Conservation (phyloP, 2,113 vertebrate species). For the Tragelaphus buxtoni region DNA sequence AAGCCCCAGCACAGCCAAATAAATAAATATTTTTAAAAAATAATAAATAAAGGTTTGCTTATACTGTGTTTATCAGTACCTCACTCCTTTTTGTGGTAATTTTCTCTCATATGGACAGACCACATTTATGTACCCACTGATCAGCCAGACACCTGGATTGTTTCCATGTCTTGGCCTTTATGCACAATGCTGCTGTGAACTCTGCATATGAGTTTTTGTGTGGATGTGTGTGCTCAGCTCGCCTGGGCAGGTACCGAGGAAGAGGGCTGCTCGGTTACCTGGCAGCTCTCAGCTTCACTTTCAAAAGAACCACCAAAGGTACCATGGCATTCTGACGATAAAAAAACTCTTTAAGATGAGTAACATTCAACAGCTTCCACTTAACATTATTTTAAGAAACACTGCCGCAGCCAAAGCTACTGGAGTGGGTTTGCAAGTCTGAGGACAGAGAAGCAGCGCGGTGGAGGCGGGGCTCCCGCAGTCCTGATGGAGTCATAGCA, state of each 20-base stretch:
- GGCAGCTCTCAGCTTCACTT: neutral
- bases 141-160: neutral
- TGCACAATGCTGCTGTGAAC: neutral
- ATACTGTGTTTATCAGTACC: neutral
- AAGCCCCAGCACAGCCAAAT: no score
- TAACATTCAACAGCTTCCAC: neutral
- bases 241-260: neutral
- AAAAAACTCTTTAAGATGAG: neutral
- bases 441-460: neutral
- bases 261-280: no score
- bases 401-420: neutral
- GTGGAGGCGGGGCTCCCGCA: neutral
- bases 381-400: slow-evolving; percentile 13
- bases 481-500: neutral
- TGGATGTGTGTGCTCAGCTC: neutral
- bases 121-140: neutral
- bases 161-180: neutral
- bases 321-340: neutral
- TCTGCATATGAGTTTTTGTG: neutral
- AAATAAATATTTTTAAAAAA: no score
- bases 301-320: neutral
- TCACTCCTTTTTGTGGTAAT: neutral
- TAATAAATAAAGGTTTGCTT: neutral
- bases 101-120: neutral
- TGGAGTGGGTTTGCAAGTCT: neutral